These are phyloP conservation scores for Craseonycteris thonglongyai DNA, from an alignment of 2,113 vertebrate genomes.

Conservation along the genomic window DNA sequence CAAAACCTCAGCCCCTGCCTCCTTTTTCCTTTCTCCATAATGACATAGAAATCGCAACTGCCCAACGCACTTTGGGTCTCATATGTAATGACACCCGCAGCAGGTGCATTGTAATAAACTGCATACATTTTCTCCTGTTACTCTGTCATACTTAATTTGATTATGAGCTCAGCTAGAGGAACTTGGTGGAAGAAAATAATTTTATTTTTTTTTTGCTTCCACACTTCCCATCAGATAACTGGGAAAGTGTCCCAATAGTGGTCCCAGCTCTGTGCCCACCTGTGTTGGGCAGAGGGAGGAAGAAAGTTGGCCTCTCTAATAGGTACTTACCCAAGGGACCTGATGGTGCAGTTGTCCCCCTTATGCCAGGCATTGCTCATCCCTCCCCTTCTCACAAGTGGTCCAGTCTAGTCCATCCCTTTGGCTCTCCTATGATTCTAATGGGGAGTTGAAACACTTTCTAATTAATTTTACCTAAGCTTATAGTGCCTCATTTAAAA, in stretches of 20 bases:
- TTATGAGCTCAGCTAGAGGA: neutral
- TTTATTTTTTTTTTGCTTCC: neutral
- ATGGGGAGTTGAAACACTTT: neutral
- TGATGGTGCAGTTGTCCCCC: neutral
- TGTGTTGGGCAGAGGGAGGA: neutral
- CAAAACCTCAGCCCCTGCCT: neutral
- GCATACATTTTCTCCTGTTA: neutral
- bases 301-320: neutral
- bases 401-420: neutral
- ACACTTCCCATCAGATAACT: neutral
- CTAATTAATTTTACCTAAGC: neutral
- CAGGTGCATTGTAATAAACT: neutral
- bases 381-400: neutral
- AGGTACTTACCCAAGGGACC: neutral
- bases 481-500: neutral
- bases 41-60: neutral
- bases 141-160: neutral
- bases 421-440: neutral
- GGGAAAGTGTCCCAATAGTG: neutral
- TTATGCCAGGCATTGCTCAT: neutral
- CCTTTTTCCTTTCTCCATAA: neutral
- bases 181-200: neutral
- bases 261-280: neutral
- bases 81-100: neutral
- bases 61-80: neutral